Percentiles rank a stretch among this genome's conserved stretches.
phyloP scores from a whole-genome alignment of 2,797 vertebrate genomes.

The Anas capensis region DNA sequence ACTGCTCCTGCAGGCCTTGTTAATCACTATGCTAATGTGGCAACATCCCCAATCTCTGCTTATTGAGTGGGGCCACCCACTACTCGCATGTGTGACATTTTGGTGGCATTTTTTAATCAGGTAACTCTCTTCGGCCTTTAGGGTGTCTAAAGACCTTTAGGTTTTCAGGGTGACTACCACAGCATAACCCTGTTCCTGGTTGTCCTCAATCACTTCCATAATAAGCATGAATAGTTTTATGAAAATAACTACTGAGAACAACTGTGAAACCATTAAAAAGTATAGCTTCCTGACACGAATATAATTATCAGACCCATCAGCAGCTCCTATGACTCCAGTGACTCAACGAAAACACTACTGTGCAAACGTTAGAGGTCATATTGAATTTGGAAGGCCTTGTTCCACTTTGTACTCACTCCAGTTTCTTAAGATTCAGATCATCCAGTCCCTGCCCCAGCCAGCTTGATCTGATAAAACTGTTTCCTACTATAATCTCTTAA shows the following conservation, averaged over 20 bases:
- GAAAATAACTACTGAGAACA: neutral
- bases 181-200: neutral
- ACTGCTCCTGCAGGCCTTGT: neutral
- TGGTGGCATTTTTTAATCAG: neutral
- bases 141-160: neutral
- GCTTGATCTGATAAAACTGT: neutral
- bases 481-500: neutral
- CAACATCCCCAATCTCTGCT: neutral
- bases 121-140: neutral
- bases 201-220: neutral
- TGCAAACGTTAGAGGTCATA: neutral
- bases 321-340: neutral
- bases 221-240: neutral
- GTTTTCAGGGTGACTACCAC: neutral
- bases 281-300: constrained; percentile 29
- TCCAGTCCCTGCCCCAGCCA: neutral
- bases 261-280: neutral
- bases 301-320: neutral
- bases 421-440: neutral
- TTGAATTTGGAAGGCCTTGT: neutral
- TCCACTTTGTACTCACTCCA: neutral
- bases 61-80: fast-evolving
- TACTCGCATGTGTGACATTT: neutral
- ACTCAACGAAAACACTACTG: neutral
- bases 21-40: neutral